These are phyloP conservation scores for Epirrita christyi DNA, from an alignment of 2,888 invertebrate species.

Conservation along the genomic window DNA sequence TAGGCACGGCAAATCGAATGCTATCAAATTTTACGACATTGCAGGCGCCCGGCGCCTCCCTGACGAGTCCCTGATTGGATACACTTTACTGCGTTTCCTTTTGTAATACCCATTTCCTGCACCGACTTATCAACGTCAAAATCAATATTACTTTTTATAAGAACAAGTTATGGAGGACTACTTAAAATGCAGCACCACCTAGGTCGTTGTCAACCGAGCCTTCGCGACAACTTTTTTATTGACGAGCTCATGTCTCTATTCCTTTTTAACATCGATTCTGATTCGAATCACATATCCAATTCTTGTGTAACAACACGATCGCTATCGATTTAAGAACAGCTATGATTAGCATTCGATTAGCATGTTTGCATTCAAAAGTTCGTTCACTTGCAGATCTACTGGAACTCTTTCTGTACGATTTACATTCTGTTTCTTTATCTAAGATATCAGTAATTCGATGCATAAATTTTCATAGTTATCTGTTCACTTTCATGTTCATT, in stretches of 20 bases:
- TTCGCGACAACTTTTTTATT: constrained; percentile 32
- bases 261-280: constrained; percentile 32
- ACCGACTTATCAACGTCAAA: constrained; percentile 45
- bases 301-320: constrained; percentile 38
- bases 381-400: constrained; percentile 41
- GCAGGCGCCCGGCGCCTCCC: constrained; percentile 62
- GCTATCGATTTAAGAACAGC: constrained; percentile 41
- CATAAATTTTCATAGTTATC: constrained; percentile 20
- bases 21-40: constrained; percentile 75
- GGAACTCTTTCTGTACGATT: constrained; percentile 30
- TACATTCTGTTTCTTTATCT: constrained; percentile 26
- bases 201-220: constrained; percentile 30
- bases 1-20: constrained; percentile 57
- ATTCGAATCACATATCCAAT: constrained; percentile 36
- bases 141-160: constrained; percentile 34
- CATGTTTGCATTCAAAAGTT: constrained; percentile 44
- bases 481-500: constrained; percentile 8
- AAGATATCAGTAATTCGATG: constrained; percentile 17
- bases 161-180: constrained; percentile 18
- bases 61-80: constrained; percentile 68
- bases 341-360: constrained; percentile 45
- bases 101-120: constrained; percentile 72
- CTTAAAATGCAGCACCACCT: constrained; percentile 35
- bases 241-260: constrained; percentile 32
- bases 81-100: constrained; percentile 65